These are phyloP conservation scores for Pavo muticus DNA, from an alignment of 2,113 vertebrate species.

Conservation along the genomic window DNA sequence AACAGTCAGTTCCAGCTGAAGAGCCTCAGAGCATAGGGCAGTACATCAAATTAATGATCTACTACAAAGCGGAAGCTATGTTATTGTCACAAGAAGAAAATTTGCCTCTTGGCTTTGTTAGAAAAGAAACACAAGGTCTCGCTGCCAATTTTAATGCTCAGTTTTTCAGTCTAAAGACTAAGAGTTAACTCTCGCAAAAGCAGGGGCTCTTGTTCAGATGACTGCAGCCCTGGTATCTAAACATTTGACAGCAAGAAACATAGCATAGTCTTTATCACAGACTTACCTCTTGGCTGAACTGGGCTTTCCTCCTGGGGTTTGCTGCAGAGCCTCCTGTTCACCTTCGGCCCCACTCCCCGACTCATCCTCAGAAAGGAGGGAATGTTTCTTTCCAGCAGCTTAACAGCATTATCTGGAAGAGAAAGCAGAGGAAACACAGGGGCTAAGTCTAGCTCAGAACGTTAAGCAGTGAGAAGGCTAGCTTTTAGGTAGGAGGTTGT, in stretches of 20 bases:
- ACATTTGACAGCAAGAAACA: accelerated
- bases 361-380: slow-evolving; percentile 11
- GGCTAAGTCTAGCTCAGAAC: not conserved
- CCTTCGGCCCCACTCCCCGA: slow-evolving; percentile 3
- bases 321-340: slow-evolving; percentile 61
- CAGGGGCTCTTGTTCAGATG: not conserved
- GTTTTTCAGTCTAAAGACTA: not conserved
- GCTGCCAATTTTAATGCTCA: not conserved
- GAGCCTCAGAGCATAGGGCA: not conserved
- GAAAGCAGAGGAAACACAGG: not conserved
- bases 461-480: not conserved
- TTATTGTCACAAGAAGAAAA: not conserved
- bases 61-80: not conserved
- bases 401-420: slow-evolving; percentile 61
- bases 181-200: not conserved
- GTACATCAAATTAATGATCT: not conserved
- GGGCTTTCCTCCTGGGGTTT: slow-evolving; percentile 60
- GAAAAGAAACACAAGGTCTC: not conserved
- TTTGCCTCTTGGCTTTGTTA: not conserved
- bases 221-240: accelerated
- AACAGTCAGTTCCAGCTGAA: not conserved
- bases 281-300: not conserved
- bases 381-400: slow-evolving; percentile 55
- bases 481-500: not conserved
- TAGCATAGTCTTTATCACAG: not conserved